A percentile compares a stretch with the other conserved stretches of the same genome.
Conservation (phyloP, 1,140 invertebrate species). For the Sitobion miscanthi region DNA sequence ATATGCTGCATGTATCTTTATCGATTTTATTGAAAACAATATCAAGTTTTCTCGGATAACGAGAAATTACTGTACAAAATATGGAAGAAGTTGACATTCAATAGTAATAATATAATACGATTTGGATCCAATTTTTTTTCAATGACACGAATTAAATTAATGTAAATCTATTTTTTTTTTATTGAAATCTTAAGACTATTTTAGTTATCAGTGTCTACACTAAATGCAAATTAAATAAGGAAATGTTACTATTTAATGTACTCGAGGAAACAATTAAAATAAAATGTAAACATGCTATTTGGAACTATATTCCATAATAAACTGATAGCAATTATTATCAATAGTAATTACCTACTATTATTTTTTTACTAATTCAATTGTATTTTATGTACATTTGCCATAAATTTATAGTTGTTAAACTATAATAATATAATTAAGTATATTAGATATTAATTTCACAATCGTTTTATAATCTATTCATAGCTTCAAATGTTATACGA, state of each 20-base stretch:
- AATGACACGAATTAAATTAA: not conserved
- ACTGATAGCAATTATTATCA: not conserved
- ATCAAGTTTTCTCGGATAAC: slow-evolving; percentile 6
- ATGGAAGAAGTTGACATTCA: slow-evolving; percentile 24
- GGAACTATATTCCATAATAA: not conserved
- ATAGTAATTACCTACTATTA: not conserved
- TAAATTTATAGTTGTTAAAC: not conserved
- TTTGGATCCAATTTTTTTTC: not conserved
- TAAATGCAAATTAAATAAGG: not conserved
- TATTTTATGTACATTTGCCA: not conserved
- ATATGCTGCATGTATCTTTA: not conserved
- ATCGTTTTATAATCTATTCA: not conserved
- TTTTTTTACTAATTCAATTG: not conserved
- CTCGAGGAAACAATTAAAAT: not conserved
- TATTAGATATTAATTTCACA: not conserved
- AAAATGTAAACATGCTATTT: not conserved
- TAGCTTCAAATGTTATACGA: not conserved
- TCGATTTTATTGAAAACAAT: not conserved
- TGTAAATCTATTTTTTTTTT: not conserved
- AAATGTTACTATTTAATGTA: not conserved
- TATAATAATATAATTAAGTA: not conserved
- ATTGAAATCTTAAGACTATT: not conserved
- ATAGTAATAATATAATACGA: not conserved
- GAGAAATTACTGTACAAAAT: not conserved
- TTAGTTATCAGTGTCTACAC: not conserved